These are phyloP conservation scores for Girardinichthys multiradiatus DNA, from an alignment of 2,113 vertebrate species.

Conservation along the genomic window DNA sequence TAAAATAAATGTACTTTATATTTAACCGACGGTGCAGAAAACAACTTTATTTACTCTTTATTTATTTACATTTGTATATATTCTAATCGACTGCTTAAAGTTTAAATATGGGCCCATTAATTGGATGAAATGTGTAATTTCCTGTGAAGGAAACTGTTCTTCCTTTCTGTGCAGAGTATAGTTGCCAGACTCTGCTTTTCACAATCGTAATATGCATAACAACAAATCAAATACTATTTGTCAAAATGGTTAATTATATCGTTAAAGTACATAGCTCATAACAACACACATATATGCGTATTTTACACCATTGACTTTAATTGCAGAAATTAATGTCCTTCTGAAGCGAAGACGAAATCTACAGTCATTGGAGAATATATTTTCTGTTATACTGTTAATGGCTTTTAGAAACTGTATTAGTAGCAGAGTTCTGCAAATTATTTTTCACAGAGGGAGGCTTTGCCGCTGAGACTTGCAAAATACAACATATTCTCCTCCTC, in stretches of 20 bases:
- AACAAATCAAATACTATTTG: neutral
- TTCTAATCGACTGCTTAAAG: neutral
- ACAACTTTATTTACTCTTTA: too few relatives aligned
- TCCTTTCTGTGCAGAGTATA: neutral
- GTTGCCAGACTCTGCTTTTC: neutral
- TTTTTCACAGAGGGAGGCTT: constrained; percentile 13
- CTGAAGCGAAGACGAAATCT: neutral
- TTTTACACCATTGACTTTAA: neutral
- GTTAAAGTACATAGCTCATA: neutral
- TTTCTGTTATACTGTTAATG: constrained; percentile 11
- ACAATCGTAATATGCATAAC: neutral
- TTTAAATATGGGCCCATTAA: neutral
- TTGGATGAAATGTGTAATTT: neutral
- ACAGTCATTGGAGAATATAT: neutral
- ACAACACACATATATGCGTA: neutral
- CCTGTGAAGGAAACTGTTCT: neutral
- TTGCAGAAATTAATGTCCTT: neutral
- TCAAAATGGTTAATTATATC: neutral
- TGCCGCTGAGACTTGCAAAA: constrained; percentile 31
- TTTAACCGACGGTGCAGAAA: too few relatives aligned
- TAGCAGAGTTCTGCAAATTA: constrained; percentile 14
- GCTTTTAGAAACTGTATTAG: constrained; percentile 27
- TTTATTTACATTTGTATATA: neutral
- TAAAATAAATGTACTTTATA: too few relatives aligned
- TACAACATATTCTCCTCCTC: neutral